Evolutionary conservation across 1,140 invertebrate species (phyloP), one percentile per base, ranked within the genome.

Genomic region (Musca domestica): DNA sequence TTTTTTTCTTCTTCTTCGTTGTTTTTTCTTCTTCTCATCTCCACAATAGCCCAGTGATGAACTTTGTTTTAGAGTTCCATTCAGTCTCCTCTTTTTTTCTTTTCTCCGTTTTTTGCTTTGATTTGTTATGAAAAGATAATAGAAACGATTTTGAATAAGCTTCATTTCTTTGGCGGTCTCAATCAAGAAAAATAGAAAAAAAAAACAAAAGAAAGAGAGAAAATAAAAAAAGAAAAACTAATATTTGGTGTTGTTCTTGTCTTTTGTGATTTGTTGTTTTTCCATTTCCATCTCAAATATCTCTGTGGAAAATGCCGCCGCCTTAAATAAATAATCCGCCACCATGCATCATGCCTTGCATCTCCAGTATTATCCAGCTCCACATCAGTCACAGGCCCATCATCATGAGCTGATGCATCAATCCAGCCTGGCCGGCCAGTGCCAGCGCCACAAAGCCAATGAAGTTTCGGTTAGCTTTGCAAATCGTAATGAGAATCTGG

Each of bases 381-480:
- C 76, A 69, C 74, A 76, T 64, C 64, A 66, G 72, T 74, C 77
- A 73, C 74, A 77, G 74, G 74, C 74, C 76, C 75, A 75, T 65
- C 75, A 75, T 73, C 71, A 77, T 70, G 27, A 71, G 17, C 17
- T 54, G 23, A 27, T 64, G n/a, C 67, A 68, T 68, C 61, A 64
- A 51, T 9, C 48, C 48, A 51, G 20, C 48, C 0, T 2, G 19
- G n/a, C 48, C 2, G 17, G 48, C 17, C 20, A 22, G 20, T 51
- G 48, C 17, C 48, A 51, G 20, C n/a, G 48, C n/a, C 48, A 51
- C 6, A 20, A 51, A 41, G 34, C 17, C 48, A 51, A 19, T 51
- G 48, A 51, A 5, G 9, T 19, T 9, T 9, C 17, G 48, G 20
- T 22, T 9, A 51, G 20, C 17, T 19, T 19, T 22, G 20, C 48